Evolutionary conservation across 2,113 vertebrate genomes (phyloP).

Genomic region (Thinocorus orbignyianus): DNA sequence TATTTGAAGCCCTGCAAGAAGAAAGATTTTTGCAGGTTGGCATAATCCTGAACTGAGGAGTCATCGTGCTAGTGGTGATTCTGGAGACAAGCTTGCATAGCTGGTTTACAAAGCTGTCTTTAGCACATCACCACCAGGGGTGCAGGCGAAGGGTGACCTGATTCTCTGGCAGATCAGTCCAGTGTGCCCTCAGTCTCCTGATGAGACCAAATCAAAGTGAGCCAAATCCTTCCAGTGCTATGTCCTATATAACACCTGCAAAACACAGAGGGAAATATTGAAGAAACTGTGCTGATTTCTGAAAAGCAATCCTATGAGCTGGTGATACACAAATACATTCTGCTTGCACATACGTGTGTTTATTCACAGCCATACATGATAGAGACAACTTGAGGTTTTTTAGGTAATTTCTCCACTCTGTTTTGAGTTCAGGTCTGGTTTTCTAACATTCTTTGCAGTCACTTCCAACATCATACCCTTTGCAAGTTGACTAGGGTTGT

Average conservation of each 20-base stretch:
- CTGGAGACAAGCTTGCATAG: not conserved
- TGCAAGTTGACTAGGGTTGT: not conserved
- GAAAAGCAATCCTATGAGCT: not conserved
- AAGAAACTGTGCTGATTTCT: not conserved
- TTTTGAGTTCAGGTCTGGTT: not conserved
- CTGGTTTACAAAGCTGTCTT: not conserved
- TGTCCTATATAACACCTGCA: not conserved
- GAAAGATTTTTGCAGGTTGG: not conserved
- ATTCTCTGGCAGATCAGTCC: not conserved
- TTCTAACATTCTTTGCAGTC: not conserved
- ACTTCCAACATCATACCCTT: fast-evolving
- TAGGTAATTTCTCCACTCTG: not conserved
- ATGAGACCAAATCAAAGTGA: not conserved
- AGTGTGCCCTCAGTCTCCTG: not conserved
- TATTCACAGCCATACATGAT: not conserved
- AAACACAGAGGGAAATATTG: not conserved
- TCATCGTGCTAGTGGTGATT: not conserved
- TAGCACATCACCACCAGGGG: not conserved
- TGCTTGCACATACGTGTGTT: fast-evolving
- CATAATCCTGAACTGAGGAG: not conserved
- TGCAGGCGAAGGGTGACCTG: not conserved
- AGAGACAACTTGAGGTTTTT: not conserved
- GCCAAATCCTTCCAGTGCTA: not conserved
- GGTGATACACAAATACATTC: not conserved
- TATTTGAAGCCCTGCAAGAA: not conserved